Percentiles rank a stretch among this genome's conserved stretches.
These are phyloP conservation scores for Galago senegalensis DNA, from an alignment of 2,797 vertebrate genomes.

Conservation along the genomic window DNA sequence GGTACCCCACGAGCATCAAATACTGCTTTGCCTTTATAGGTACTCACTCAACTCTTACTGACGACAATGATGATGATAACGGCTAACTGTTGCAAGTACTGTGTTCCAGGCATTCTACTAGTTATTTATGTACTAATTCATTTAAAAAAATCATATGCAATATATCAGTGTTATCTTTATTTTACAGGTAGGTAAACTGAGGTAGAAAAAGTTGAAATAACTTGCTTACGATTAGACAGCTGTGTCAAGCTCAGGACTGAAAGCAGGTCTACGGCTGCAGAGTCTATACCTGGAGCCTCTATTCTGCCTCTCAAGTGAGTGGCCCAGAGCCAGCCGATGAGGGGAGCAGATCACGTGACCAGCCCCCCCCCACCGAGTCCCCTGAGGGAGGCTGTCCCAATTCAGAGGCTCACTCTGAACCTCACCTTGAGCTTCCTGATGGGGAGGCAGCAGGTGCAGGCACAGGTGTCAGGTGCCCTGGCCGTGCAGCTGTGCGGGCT, in stretches of 20 bases:
- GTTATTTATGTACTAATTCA: not conserved
- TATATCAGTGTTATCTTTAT: not conserved
- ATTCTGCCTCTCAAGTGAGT: not conserved
- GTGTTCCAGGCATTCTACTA: not conserved
- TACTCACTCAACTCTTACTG: not conserved
- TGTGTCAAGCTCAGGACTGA: not conserved
- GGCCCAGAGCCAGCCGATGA: fast-evolving
- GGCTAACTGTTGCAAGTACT: no score
- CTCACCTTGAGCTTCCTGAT: fast-evolving
- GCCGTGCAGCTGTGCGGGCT: fast-evolving
- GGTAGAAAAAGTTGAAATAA: not conserved
- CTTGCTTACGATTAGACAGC: not conserved
- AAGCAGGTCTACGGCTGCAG: not conserved
- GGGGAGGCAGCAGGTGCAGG: not conserved
- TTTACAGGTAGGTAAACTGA: not conserved
- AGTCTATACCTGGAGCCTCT: fast-evolving
- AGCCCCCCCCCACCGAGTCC: no score
- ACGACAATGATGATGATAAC: fast-evolving
- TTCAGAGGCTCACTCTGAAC: not conserved
- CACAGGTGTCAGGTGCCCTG: not conserved
- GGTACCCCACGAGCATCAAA: fast-evolving
- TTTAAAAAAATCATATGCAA: not conserved
- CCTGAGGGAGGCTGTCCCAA: fast-evolving
- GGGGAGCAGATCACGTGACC: fast-evolving
- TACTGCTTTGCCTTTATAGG: not conserved